phyloP scores from a whole-genome alignment of 2,888 invertebrate genomes.

The Diaperis boleti region DNA sequence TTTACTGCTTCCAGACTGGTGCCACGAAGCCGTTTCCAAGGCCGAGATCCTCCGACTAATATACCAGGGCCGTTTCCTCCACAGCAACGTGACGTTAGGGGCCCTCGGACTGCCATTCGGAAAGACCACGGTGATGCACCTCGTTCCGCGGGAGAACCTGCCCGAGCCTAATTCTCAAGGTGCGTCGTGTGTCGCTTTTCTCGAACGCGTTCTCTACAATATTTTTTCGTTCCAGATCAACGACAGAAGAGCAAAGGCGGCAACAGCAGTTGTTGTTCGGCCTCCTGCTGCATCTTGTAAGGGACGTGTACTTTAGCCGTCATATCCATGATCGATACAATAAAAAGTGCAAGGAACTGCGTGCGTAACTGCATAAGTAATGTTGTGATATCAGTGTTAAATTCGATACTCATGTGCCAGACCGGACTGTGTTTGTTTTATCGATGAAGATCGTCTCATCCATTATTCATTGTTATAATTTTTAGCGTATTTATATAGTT shows the following conservation, averaged over 20 bases:
- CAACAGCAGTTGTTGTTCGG: conserved; percentile 94
- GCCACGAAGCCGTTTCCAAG: conserved; percentile 93
- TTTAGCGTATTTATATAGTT: conserved; percentile 59
- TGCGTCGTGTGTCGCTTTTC: conserved; percentile 59
- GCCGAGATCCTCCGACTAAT: conserved; percentile 98
- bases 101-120: conserved; percentile 97
- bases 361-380: conserved; percentile 58
- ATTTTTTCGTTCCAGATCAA: conserved; percentile 82
- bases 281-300: conserved; percentile 95
- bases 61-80: conserved; percentile 99
- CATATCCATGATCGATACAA: conserved; percentile 45
- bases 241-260: conserved; percentile 96
- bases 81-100: conserved; percentile 98
- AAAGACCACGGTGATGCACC: conserved; percentile 99
- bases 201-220: neutral
- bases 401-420: conserved; percentile 66
- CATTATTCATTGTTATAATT: conserved; percentile 56
- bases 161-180: conserved; percentile 99
- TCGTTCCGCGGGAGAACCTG: conserved; percentile 98
- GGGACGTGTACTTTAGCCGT: conserved; percentile 46
- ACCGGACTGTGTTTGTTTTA: conserved; percentile 60
- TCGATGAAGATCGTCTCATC: conserved; percentile 51
- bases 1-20: conserved; percentile 93
- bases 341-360: conserved; percentile 46
- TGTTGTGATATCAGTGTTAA: conserved; percentile 68